Conservation (phyloP, 2,888 invertebrate genomes). For the Metellina segmentata region DNA sequence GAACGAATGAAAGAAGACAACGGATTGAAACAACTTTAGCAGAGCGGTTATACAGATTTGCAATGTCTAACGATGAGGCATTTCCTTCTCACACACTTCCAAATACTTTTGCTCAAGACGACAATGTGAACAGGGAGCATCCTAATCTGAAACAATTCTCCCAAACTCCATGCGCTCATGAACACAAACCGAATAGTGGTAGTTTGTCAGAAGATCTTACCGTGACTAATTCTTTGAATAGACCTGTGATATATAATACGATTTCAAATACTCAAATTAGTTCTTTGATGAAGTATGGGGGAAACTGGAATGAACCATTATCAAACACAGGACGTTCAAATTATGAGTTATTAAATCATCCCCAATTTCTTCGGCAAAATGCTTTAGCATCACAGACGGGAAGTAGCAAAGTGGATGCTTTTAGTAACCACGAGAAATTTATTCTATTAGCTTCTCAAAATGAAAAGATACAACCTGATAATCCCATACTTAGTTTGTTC, state of each 20-base stretch:
- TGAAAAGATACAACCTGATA: background rate
- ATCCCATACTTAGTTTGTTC: constrained; percentile 18
- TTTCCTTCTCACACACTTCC: background rate
- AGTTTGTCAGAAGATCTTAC: constrained; percentile 11
- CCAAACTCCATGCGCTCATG: background rate
- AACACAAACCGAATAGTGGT: background rate
- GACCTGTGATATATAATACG: constrained; percentile 45
- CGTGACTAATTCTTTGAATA: constrained; percentile 11
- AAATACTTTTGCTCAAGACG: background rate
- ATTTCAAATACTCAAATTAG: constrained; percentile 49
- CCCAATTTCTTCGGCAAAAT: background rate
- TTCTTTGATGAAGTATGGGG: constrained; percentile 43
- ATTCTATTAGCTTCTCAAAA: constrained; percentile 25
- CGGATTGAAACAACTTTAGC: constrained; percentile 40
- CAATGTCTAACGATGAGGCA: background rate
- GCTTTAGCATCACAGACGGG: background rate
- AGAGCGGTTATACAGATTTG: constrained; percentile 17
- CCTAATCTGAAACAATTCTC: background rate
- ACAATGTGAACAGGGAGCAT: background rate
- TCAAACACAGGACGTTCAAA: background rate
- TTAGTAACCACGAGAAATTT: background rate
- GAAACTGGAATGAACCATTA: constrained; percentile 26
- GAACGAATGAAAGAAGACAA: background rate
- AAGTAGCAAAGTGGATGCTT: background rate
- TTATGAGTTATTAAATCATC: background rate